Evolutionary conservation across 2,797 vertebrate species (phyloP), one percentile per base, ranked within the genome.

Genomic region (Sphaeramia orbicularis): DNA sequence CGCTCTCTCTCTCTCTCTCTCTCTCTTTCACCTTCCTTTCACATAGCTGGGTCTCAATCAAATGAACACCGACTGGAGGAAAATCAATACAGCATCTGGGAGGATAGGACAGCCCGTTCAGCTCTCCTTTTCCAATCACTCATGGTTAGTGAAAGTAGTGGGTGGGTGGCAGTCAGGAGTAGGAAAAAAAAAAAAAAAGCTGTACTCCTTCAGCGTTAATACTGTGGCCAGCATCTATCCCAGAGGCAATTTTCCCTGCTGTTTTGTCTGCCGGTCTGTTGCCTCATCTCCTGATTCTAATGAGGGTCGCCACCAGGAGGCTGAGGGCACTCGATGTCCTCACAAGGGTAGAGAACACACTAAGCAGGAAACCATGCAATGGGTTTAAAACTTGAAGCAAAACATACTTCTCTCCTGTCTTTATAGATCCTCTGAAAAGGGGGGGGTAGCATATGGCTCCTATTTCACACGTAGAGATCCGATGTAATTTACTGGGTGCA

Each of bases 11-110:
- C 63, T 90, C 91, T 42, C 66, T 69, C 89, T 85, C 63, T 90
- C 89, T 85, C 63, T 90, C 91, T 42, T 79, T 80, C 75, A 62
- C 91, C 92, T 86, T 90, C 80, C 87, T 89, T 86, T 88, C 88
- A 94, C 91, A 92, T 92, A 90, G 87, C 91, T 93, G 92, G 64
- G 78, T 93, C 88, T 92, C 91, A 91, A 83, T 91, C 81, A 92
- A 94, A 90, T 90, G 73, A 93, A 93, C 91, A 91, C 86, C 81
- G 83, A 84, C 84, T 76, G 80, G 74, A 81, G 69, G 65, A 87
- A 92, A 93, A 93, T 92, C 88, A 86, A 93, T 90, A 85, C 16
- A 69, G 81, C 70, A 80, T 67, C 57, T 36, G 61, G 76, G 71
- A 84, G 83, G 64, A 58, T 54, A 83, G 66, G 76, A 85, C 73